Evolutionary conservation across 2,797 vertebrate genomes (phyloP).

Genomic region (Silurus lanzhouensis): DNA sequence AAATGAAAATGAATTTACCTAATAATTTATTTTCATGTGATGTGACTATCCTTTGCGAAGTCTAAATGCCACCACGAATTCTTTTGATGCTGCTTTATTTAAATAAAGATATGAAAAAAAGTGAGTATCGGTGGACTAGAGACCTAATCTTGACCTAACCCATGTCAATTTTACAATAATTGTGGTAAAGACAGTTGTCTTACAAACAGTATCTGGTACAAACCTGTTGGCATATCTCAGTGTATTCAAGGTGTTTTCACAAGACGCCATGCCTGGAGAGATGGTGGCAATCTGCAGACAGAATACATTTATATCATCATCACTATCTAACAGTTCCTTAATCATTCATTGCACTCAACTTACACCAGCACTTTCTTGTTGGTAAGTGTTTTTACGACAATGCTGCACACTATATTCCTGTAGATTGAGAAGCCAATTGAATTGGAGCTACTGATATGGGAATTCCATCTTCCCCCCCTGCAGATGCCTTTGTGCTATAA

Average conservation of each 20-base stretch:
- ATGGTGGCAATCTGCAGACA: conserved; percentile 89
- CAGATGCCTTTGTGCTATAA: not conserved
- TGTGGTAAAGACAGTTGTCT: not conserved
- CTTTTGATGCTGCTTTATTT: not conserved
- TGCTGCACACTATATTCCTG: not conserved
- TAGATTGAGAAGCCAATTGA: not conserved
- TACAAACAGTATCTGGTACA: conserved; percentile 38
- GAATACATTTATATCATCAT: not conserved
- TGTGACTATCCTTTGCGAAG: too few species aligned
- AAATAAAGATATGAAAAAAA: not conserved
- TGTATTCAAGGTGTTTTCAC: conserved; percentile 98
- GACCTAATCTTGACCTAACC: not conserved
- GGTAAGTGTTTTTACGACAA: not conserved
- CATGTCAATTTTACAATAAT: not conserved
- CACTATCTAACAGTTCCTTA: not conserved
- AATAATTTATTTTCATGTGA: too few species aligned
- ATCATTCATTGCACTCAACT: not conserved
- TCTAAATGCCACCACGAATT: not conserved
- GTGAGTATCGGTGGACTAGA: not conserved
- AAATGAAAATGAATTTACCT: too few species aligned
- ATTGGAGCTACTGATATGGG: not conserved
- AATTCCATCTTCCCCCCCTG: not conserved
- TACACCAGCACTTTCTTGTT: not conserved
- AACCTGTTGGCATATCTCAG: conserved; percentile 98
- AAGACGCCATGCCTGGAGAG: conserved; percentile 97